phyloP scores from a whole-genome alignment of 2,113 vertebrate genomes.

The Poeciliopsis turrubarensis region DNA sequence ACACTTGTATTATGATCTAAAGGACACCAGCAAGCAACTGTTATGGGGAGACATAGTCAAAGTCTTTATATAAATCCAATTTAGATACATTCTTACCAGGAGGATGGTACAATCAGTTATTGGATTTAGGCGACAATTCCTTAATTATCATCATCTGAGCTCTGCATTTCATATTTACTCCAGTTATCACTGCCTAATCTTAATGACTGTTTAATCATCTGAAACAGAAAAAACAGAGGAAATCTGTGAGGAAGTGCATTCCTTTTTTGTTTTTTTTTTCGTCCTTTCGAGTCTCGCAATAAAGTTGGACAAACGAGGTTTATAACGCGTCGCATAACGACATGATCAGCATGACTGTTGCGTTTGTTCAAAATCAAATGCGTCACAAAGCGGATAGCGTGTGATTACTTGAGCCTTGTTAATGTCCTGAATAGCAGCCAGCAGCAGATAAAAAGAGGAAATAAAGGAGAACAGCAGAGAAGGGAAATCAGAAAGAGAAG shows the following conservation, averaged over 20 bases:
- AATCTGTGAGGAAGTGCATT: neutral
- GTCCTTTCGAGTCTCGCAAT: neutral
- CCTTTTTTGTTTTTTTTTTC: too few species aligned
- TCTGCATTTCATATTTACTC: too few species aligned
- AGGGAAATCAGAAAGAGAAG: neutral
- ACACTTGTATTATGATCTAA: too few species aligned
- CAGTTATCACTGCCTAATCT: too few species aligned
- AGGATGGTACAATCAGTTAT: neutral
- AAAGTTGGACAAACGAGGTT: neutral
- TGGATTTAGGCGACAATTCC: neutral
- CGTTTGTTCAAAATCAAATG: constrained; percentile 18
- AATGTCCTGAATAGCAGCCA: constrained; percentile 12
- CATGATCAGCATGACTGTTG: neutral
- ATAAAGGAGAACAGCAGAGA: neutral
- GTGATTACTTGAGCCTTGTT: neutral
- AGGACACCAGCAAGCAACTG: too few species aligned
- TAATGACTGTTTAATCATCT: neutral
- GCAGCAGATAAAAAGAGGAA: neutral
- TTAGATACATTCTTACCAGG: neutral
- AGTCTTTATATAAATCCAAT: neutral
- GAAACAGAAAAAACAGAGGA: neutral
- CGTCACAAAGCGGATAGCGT: neutral
- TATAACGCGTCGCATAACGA: too few species aligned
- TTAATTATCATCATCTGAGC: neutral
- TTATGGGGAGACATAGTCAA: too few species aligned